Evolutionary conservation across 2,113 vertebrate species (phyloP).

Genomic region (Cyphomyrus plagiostoma): DNA sequence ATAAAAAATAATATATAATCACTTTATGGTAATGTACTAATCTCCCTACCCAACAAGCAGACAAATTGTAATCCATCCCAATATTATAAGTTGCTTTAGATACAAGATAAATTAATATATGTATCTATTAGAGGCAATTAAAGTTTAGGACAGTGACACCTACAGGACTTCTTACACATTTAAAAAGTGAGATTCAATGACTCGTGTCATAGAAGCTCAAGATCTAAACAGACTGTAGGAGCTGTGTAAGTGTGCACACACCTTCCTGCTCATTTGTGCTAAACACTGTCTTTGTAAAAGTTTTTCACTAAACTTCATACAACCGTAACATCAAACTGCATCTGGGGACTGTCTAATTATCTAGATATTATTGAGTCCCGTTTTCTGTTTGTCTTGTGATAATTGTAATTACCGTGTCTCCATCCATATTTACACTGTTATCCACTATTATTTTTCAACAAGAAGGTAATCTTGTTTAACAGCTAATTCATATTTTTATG

Average conservation of each 20-base stretch:
- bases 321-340: background rate
- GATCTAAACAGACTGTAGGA: background rate
- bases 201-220: background rate
- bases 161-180: no score
- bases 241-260: background rate
- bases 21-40: background rate
- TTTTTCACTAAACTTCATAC: background rate
- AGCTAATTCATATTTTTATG: background rate
- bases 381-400: conserved; percentile 59
- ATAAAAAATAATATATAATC: background rate
- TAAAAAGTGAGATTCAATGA: background rate
- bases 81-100: background rate
- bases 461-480: background rate
- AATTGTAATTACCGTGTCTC: conserved; percentile 67
- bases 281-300: background rate
- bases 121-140: background rate
- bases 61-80: background rate
- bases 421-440: conserved; percentile 26
- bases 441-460: background rate
- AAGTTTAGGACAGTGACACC: background rate
- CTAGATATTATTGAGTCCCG: conserved; percentile 13
- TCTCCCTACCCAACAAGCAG: background rate
- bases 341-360: background rate
- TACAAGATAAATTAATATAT: background rate
- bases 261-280: background rate